Percentiles rank a stretch among this genome's conserved stretches.
phyloP scores from a whole-genome alignment of 2,888 invertebrate genomes.

The Hartigia nigra region DNA sequence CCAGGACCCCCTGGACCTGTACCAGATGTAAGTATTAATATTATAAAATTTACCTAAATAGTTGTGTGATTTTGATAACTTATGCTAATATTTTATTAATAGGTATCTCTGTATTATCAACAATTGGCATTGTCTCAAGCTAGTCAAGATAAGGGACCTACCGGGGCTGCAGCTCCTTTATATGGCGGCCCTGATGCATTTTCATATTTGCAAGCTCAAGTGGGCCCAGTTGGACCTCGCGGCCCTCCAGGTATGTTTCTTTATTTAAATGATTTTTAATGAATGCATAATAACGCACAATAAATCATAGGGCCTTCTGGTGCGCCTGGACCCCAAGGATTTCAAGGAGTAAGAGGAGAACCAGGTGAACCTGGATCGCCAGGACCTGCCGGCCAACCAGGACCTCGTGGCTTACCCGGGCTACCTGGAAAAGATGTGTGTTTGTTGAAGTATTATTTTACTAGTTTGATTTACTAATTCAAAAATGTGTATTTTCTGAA shows the following conservation, averaged over 20 bases:
- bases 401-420: slow-evolving; percentile 77
- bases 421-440: slow-evolving; percentile 80
- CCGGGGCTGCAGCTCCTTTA: slow-evolving; percentile 66
- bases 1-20: slow-evolving; percentile 79
- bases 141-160: slow-evolving; percentile 82
- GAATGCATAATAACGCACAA: background rate
- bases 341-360: slow-evolving; percentile 85
- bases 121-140: slow-evolving; percentile 79
- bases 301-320: slow-evolving; percentile 62
- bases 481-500: background rate
- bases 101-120: slow-evolving; percentile 80
- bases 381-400: slow-evolving; percentile 71
- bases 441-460: background rate
- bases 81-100: slow-evolving; percentile 10
- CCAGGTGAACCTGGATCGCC: slow-evolving; percentile 79
- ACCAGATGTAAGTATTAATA: slow-evolving; percentile 71
- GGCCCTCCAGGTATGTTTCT: slow-evolving; percentile 76
- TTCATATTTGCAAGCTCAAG: slow-evolving; percentile 82
- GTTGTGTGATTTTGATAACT: background rate
- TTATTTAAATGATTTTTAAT: slow-evolving; percentile 2
- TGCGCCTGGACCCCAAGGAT: slow-evolving; percentile 80
- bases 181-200: slow-evolving; percentile 71
- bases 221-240: slow-evolving; percentile 82
- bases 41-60: background rate
- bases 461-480: background rate